A percentile compares a stretch with the other conserved stretches of the same genome.
Conservation (phyloP, 2,113 vertebrate genomes). For the Cryptotis parvus region DNA sequence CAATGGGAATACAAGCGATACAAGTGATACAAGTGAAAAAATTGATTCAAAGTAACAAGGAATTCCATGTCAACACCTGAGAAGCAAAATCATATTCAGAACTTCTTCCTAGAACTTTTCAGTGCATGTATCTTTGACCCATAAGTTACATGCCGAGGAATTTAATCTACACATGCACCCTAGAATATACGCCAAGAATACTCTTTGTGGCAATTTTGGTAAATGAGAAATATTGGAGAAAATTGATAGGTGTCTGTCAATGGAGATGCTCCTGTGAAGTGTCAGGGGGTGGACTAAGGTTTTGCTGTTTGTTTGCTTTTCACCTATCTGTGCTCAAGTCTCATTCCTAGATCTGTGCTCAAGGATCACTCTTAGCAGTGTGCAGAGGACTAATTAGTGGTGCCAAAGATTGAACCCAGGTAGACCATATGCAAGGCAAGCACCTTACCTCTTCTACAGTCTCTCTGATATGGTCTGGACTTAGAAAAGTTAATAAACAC, state of each 20-base stretch:
- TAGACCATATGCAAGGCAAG: too few relatives aligned
- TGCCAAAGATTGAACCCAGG: too few relatives aligned
- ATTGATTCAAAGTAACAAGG: background rate
- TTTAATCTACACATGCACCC: background rate
- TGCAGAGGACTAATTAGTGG: too few relatives aligned
- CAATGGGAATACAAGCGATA: too few relatives aligned
- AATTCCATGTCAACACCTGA: background rate
- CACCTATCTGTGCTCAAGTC: too few relatives aligned
- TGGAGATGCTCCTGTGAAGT: background rate
- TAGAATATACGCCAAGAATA: background rate
- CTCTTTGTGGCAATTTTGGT: background rate
- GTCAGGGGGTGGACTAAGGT: background rate
- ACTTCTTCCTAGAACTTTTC: background rate
- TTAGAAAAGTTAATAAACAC: background rate
- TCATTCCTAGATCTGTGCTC: too few relatives aligned
- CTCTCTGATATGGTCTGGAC: too few relatives aligned
- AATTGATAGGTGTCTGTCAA: background rate
- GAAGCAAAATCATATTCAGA: background rate
- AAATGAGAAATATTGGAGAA: background rate
- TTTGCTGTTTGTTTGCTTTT: too few relatives aligned
- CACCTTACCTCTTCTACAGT: too few relatives aligned
- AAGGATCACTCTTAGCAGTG: too few relatives aligned
- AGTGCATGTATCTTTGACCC: background rate
- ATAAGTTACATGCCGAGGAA: background rate
- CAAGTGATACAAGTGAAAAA: too few relatives aligned